Evolutionary conservation across 2,888 invertebrate species (phyloP), one percentile per base, ranked within the genome.

Genomic region (Enchytraeus crypticus): DNA sequence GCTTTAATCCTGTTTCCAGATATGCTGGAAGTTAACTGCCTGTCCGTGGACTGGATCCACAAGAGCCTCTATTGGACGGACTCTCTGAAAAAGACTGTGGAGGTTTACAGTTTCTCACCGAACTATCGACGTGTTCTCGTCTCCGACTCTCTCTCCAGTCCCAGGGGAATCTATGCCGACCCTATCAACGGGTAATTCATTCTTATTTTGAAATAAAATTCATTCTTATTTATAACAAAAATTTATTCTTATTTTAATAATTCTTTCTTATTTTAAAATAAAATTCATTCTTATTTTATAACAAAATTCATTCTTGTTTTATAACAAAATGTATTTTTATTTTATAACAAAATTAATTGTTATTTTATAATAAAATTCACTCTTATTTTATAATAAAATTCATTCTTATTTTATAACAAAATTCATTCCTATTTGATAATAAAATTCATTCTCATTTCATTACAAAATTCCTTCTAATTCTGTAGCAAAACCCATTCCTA

Each of bases 1-100:
- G n/a, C n/a, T n/a, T n/a, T n/a, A n/a, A n/a, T n/a, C n/a, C n/a
- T n/a, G 45, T 5, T 29, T 46, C 27, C 43, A 66, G 66, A 65
- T 29, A 57, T 66, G 1, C 33, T 66, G 5, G 73, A 75, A 51
- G 72, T 72, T 23, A 71, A 73, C 62, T 72, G 74, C 2, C 59
- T 76, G 43, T 62, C 73, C 1, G 71, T 74, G 23, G 75, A 76
- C 67, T 75, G 73, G 73, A 66, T 72, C 1, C 71, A 73, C 5
- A 68, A 69, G 30, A 73, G 74, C 57, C 61, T 76, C 26, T 76
- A 75, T 67, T 76, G 76, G 76, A 73, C 75, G 26, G 75, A 76
- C 60, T 66, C 68, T n/a, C 64, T 65, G 26, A 68, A 64, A 53
- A 62, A 66, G 49, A 72, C 71, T 4, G 61, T 76, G 4, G 73